Conservation (phyloP, 2,113 vertebrate genomes). For the Lamprotornis superbus region DNA sequence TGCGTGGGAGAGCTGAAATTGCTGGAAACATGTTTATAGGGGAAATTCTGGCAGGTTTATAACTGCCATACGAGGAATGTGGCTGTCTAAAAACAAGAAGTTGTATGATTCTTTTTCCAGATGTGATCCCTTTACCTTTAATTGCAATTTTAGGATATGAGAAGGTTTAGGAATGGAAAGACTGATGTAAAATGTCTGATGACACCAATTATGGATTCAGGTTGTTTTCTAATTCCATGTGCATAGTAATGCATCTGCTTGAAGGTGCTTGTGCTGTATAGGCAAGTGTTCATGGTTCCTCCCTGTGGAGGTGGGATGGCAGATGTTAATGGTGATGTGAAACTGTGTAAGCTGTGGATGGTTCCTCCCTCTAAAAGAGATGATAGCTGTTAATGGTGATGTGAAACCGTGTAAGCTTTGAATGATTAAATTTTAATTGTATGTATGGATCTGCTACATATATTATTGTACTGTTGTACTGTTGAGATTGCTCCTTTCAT, state of each 20-base stretch:
- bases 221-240: background rate
- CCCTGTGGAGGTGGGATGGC: background rate
- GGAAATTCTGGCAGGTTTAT: constrained; percentile 4
- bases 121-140: background rate
- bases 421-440: background rate
- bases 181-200: background rate
- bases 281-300: background rate
- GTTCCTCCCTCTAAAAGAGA: background rate
- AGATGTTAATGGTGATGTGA: background rate
- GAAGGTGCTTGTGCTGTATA: background rate
- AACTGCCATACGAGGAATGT: background rate
- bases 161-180: background rate
- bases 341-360: background rate
- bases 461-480: background rate
- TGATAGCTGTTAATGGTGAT: background rate
- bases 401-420: background rate
- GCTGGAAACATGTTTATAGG: background rate
- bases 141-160: background rate
- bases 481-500: background rate
- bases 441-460: fast-evolving
- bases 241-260: background rate
- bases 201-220: background rate
- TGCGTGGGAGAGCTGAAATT: background rate
- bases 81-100: background rate
- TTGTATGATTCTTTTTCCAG: background rate